Percentiles rank a stretch among this genome's conserved stretches.
These are phyloP conservation scores for Mizuhopecten yessoensis DNA, from an alignment of 1,140 invertebrate species.

Conservation along the genomic window DNA sequence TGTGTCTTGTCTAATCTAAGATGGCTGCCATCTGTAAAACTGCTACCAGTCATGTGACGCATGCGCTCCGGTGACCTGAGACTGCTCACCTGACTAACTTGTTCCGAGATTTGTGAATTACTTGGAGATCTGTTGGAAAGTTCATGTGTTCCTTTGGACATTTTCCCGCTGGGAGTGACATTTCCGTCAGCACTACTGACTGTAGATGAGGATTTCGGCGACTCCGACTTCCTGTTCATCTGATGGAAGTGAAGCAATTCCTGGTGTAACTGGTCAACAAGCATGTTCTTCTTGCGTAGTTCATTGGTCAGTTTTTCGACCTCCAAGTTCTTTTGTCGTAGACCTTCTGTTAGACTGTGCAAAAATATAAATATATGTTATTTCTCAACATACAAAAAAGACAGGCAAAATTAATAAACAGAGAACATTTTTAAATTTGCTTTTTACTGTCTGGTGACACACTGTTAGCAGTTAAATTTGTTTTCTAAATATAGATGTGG, in stretches of 20 bases:
- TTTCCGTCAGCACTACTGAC: conserved; percentile 55
- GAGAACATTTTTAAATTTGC: too few species aligned
- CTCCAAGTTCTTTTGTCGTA: conserved; percentile 49
- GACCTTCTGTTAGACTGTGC: conserved; percentile 49
- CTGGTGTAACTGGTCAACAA: conserved; percentile 54
- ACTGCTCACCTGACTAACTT: neutral
- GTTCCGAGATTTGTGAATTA: neutral
- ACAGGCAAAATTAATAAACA: too few species aligned
- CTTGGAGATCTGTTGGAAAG: neutral
- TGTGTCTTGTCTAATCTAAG: conserved; percentile 29
- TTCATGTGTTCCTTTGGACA: neutral
- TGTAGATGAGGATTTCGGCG: conserved; percentile 47
- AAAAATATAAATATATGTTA: neutral
- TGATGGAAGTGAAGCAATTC: conserved; percentile 47
- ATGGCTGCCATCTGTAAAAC: conserved; percentile 32
- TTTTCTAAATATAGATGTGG: too few species aligned
- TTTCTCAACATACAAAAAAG: too few species aligned
- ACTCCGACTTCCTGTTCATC: conserved; percentile 48
- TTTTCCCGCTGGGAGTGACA: conserved; percentile 27
- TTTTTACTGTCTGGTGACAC: too few species aligned
- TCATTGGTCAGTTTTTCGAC: conserved; percentile 50
- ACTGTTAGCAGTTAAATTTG: too few species aligned
- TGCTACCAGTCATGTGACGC: conserved; percentile 45
- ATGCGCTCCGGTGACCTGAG: conserved; percentile 49
- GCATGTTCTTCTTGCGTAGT: conserved; percentile 54